Conservation (phyloP, 2,888 invertebrate genomes). For the Ennomos fuscantarius region DNA sequence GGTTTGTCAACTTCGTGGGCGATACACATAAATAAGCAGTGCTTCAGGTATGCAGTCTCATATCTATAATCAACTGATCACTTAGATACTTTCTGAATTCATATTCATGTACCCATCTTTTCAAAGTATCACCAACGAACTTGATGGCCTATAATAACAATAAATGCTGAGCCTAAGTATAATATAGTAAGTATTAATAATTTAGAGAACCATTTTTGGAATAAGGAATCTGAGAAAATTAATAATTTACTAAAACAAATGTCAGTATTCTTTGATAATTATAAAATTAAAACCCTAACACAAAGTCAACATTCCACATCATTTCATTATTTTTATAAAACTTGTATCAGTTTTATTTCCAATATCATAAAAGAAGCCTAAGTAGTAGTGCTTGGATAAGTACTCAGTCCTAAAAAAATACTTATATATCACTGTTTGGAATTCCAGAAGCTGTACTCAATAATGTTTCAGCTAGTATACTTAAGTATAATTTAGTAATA, state of each 20-base stretch:
- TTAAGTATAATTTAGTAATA: conserved; percentile 74
- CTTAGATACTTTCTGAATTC: neutral
- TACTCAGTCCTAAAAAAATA: conserved; percentile 10
- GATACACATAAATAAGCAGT: neutral
- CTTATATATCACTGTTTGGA: conserved; percentile 3
- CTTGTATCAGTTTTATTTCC: conserved; percentile 31
- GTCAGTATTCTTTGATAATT: conserved; percentile 27
- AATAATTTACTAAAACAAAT: conserved; percentile 27
- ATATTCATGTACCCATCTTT: too few species aligned
- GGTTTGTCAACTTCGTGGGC: conserved; percentile 11
- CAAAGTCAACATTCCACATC: conserved; percentile 71
- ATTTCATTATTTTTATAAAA: conserved; percentile 60
- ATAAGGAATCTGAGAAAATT: conserved; percentile 23
- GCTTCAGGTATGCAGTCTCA: too few species aligned
- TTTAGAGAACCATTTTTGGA: conserved; percentile 8
- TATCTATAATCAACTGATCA: neutral
- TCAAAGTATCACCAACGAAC: conserved; percentile 17
- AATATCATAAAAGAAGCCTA: conserved; percentile 7
- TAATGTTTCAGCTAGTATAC: conserved; percentile 55
- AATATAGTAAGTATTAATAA: conserved; percentile 11
- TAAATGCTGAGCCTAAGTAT: conserved; percentile 14
- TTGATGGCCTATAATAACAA: conserved; percentile 11
- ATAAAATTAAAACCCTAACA: conserved; percentile 45
- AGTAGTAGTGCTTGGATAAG: conserved; percentile 21
- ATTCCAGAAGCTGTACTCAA: conserved; percentile 21